Conservation (phyloP, 2,797 vertebrate species). For the Hyperoplus lanceolatus region DNA sequence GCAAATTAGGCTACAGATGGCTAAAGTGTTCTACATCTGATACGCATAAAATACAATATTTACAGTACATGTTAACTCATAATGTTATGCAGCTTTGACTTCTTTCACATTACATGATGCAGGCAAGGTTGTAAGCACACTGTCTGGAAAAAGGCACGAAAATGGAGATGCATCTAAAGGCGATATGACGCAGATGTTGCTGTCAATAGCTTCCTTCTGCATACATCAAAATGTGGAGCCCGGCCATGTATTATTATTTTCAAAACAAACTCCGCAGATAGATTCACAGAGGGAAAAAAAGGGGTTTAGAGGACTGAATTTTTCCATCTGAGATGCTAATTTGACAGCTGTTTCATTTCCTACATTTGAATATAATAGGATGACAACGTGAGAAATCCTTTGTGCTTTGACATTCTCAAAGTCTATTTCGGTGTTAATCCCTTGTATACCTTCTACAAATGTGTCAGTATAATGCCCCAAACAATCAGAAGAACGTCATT, state of each 20-base stretch:
- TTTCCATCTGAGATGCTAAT: slow-evolving; percentile 40
- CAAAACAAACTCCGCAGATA: slow-evolving; percentile 37
- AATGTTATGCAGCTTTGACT: slow-evolving; percentile 28
- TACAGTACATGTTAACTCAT: slow-evolving; percentile 37
- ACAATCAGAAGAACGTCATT: slow-evolving; percentile 24
- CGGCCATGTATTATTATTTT: slow-evolving; percentile 42
- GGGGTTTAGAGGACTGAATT: slow-evolving; percentile 30
- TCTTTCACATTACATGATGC: slow-evolving; percentile 37
- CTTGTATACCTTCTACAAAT: slow-evolving; percentile 32
- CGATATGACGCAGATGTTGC: slow-evolving; percentile 54
- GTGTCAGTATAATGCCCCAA: slow-evolving; percentile 31
- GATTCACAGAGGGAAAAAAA: slow-evolving; percentile 7
- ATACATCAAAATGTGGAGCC: slow-evolving; percentile 56
- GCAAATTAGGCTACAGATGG: slow-evolving; percentile 50
- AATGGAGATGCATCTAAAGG: slow-evolving; percentile 49
- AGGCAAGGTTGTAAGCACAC: slow-evolving; percentile 26
- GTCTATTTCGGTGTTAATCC: slow-evolving; percentile 40
- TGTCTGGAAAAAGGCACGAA: slow-evolving; percentile 14
- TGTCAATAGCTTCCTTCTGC: slow-evolving; percentile 45
- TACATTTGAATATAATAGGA: slow-evolving; percentile 37
- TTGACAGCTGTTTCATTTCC: slow-evolving; percentile 50
- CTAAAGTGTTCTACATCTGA: slow-evolving; percentile 43
- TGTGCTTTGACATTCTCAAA: slow-evolving; percentile 43
- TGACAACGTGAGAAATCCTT: slow-evolving; percentile 46
- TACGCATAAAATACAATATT: slow-evolving; percentile 45